Evolutionary conservation across 2,888 invertebrate species (phyloP).

Genomic region (Belgica antarctica): DNA sequence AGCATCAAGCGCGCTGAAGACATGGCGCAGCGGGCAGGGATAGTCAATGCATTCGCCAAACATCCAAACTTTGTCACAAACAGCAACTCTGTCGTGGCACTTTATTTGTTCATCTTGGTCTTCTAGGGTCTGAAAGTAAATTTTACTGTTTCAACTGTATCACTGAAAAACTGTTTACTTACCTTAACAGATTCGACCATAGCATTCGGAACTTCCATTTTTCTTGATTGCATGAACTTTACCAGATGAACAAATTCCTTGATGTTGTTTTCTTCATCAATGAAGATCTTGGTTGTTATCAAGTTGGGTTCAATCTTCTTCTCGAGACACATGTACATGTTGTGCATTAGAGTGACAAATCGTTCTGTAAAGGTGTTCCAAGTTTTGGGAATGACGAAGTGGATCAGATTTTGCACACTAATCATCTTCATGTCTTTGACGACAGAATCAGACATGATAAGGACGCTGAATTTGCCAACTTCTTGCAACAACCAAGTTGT

Average conservation of each 20-base stretch:
- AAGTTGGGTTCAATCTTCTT: conserved; percentile 40
- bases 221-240: conserved; percentile 57
- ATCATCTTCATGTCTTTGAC: conserved; percentile 53
- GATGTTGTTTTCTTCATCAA: conserved; percentile 62
- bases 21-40: conserved; percentile 64
- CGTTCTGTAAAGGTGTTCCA: conserved; percentile 69
- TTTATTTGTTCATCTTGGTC: conserved; percentile 50
- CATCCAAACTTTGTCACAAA: conserved; percentile 64
- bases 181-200: conserved; percentile 51
- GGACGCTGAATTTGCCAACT: conserved; percentile 51
- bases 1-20: conserved; percentile 59
- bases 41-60: conserved; percentile 57
- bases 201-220: conserved; percentile 48
- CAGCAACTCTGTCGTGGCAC: conserved; percentile 53
- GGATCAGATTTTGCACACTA: conserved; percentile 66
- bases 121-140: conserved; percentile 45
- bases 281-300: conserved; percentile 56
- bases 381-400: conserved; percentile 66
- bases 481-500: neutral
- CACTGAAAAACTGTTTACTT: conserved; percentile 45
- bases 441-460: conserved; percentile 69
- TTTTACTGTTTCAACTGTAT: neutral
- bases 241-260: conserved; percentile 63
- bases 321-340: conserved; percentile 57
- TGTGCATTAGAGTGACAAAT: conserved; percentile 63